phyloP scores from a whole-genome alignment of 1,140 invertebrate species.

The Cheumatopsyche charites region DNA sequence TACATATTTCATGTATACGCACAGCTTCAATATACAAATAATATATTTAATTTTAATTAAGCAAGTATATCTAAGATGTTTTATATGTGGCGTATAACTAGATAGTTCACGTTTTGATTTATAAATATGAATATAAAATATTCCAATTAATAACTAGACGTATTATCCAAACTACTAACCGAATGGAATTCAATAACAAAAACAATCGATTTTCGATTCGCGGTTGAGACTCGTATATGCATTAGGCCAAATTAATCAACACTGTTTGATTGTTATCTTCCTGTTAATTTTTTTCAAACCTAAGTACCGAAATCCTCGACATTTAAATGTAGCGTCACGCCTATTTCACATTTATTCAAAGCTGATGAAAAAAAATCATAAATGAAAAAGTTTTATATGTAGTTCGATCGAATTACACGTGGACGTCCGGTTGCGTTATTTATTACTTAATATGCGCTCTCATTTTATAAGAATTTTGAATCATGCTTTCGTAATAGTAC shows the following conservation, averaged over 20 bases:
- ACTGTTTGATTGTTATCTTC: constrained; percentile 16
- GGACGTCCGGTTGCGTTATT: constrained; percentile 23
- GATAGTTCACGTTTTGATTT: no score
- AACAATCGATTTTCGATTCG: not conserved
- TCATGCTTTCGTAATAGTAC: not conserved
- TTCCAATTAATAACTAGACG: constrained; percentile 9
- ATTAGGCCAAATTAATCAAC: constrained; percentile 21
- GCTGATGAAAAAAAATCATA: constrained; percentile 1
- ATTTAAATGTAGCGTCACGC: constrained; percentile 12
- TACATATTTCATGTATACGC: not conserved
- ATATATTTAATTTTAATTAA: no score
- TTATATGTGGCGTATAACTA: no score
- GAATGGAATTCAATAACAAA: not conserved
- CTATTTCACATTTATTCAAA: constrained; percentile 10
- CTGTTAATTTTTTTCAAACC: constrained; percentile 7
- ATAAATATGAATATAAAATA: not conserved
- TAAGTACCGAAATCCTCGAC: not conserved
- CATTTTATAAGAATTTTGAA: not conserved
- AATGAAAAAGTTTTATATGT: not conserved
- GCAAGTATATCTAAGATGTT: no score
- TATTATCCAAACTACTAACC: not conserved
- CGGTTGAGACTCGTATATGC: not conserved
- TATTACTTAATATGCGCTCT: constrained; percentile 31
- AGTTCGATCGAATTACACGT: constrained; percentile 16
- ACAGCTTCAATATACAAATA: not conserved